Evolutionary conservation across 2,888 invertebrate species (phyloP).

Genomic region (Drosophila paracracens): DNA sequence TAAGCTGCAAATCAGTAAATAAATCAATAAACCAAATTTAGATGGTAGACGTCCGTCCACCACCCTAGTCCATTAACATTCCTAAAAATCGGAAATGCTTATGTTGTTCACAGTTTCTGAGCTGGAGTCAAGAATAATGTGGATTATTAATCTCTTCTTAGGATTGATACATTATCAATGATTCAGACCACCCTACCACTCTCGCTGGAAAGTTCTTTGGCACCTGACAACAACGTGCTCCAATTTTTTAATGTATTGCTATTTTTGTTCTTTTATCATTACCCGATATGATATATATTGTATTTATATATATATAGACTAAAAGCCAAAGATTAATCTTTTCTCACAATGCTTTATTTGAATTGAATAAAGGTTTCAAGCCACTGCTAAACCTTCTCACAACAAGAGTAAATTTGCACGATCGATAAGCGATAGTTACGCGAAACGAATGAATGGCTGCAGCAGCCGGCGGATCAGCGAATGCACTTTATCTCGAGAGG

Average conservation of each 20-base stretch:
- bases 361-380: too few species aligned
- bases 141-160: not conserved
- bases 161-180: not conserved
- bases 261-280: too few species aligned
- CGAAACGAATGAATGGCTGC: too few species aligned
- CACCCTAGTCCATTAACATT: not conserved
- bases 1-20: not conserved
- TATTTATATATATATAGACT: too few species aligned
- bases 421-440: too few species aligned
- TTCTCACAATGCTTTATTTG: too few species aligned
- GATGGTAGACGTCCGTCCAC: not conserved
- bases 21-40: not conserved
- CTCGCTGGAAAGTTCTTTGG: not conserved
- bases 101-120: not conserved
- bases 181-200: not conserved
- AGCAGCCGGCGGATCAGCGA: too few species aligned
- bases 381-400: too few species aligned
- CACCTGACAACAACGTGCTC: not conserved
- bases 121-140: not conserved
- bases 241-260: not conserved
- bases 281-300: not conserved
- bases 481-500: too few species aligned
- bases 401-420: too few species aligned
- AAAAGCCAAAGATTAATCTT: too few species aligned
- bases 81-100: not conserved